phyloP scores from a whole-genome alignment of 2,113 vertebrate genomes.

The Gymnocephalus cernua region DNA sequence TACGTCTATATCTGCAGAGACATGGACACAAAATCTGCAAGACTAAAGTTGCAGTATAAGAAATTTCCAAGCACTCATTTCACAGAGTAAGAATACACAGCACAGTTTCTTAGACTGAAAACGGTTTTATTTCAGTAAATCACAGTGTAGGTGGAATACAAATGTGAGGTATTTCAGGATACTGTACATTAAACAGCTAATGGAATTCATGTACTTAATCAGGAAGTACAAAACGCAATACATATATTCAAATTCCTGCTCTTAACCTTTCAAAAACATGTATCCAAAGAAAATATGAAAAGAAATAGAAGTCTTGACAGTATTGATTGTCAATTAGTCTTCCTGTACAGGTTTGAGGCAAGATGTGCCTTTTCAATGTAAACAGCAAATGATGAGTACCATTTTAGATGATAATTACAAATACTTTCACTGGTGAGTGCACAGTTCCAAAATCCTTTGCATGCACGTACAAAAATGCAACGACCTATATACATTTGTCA shows the following conservation, averaged over 20 bases:
- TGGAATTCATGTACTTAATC: constrained; percentile 26
- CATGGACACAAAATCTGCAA: neutral
- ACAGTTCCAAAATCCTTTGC: constrained; percentile 21
- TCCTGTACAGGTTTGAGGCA: constrained; percentile 52
- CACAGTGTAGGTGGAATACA: constrained; percentile 39
- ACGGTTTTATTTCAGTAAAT: constrained; percentile 62
- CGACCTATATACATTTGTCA: constrained; percentile 15
- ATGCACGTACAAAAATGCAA: constrained; percentile 41
- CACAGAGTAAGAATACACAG: neutral
- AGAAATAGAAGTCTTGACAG: constrained; percentile 20
- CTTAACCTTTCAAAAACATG: constrained; percentile 31
- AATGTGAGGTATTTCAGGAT: constrained; percentile 71
- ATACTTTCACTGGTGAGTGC: constrained; percentile 21
- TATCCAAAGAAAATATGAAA: constrained; percentile 29
- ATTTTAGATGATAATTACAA: constrained; percentile 25
- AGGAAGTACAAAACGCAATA: constrained; percentile 55
- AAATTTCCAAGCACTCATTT: constrained; percentile 1
- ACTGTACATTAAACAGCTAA: constrained; percentile 42
- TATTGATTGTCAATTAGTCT: constrained; percentile 36
- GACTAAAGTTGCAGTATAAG: neutral
- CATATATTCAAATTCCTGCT: constrained; percentile 38
- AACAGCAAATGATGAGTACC: constrained; percentile 66
- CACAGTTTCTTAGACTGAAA: constrained; percentile 24
- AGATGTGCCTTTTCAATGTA: constrained; percentile 63
- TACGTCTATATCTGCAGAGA: neutral